Evolutionary conservation across 2,888 invertebrate species (phyloP).

Genomic region (Strigamia crassipes): DNA sequence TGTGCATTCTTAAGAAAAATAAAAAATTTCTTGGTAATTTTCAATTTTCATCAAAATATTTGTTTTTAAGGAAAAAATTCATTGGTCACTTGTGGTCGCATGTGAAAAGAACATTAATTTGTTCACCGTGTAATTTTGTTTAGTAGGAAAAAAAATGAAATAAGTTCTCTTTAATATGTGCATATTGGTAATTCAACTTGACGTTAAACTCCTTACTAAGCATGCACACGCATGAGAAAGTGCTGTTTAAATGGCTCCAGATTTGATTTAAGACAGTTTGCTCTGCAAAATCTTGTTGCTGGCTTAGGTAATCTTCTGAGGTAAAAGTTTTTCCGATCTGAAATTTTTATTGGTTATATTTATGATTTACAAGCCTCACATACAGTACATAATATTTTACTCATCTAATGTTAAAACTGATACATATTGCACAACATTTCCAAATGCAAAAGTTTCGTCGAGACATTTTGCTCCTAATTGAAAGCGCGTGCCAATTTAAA

Average conservation of each 20-base stretch:
- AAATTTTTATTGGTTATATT: background rate
- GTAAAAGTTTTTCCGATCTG: conserved; percentile 2
- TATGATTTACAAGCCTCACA: background rate
- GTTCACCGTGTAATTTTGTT: no score
- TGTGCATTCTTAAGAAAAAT: no score
- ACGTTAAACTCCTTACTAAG: background rate
- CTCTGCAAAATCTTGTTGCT: background rate
- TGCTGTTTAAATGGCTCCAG: background rate
- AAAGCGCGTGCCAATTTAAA: background rate
- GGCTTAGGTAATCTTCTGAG: background rate
- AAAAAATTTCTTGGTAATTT: no score
- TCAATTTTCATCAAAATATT: no score
- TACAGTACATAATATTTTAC: background rate
- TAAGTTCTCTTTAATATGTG: background rate
- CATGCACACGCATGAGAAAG: background rate
- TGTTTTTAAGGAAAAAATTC: no score
- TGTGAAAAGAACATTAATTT: no score
- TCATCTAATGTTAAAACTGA: background rate
- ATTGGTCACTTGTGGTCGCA: no score
- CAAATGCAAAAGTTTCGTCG: background rate
- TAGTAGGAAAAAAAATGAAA: no score
- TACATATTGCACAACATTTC: conserved; percentile 2
- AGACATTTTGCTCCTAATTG: no score
- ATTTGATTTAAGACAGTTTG: background rate
- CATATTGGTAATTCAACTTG: background rate